Evolutionary conservation across 2,113 vertebrate species (phyloP).

Genomic region (Mobula birostris): DNA sequence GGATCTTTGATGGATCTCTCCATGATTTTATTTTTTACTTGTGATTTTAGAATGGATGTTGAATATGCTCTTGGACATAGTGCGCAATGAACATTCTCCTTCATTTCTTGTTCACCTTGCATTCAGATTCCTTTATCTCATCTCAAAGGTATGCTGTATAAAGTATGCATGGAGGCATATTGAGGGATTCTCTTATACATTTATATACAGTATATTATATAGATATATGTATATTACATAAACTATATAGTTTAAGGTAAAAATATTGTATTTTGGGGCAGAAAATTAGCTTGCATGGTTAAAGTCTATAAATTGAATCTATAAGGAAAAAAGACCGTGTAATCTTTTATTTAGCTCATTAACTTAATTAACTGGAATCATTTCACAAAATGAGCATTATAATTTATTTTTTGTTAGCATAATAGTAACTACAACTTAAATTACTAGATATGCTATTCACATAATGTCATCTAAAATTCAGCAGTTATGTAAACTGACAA

Average conservation of each 20-base stretch:
- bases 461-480: background rate
- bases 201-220: too few relatives aligned
- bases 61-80: conserved; percentile 65
- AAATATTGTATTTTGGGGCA: background rate
- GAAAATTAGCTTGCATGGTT: background rate
- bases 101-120: conserved; percentile 66
- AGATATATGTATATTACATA: too few relatives aligned
- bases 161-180: background rate
- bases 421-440: too few relatives aligned
- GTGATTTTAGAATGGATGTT: conserved; percentile 78
- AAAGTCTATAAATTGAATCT: background rate
- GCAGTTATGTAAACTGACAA: background rate
- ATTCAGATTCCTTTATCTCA: conserved; percentile 87
- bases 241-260: background rate
- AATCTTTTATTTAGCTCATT: background rate
- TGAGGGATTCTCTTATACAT: background rate
- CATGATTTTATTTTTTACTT: background rate
- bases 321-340: background rate
- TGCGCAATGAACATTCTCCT: conserved; percentile 63
- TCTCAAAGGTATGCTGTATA: conserved; percentile 74
- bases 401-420: background rate
- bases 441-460: background rate
- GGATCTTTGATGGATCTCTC: background rate
- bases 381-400: conserved; percentile 8
- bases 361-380: too few relatives aligned